Evolutionary conservation across 2,888 invertebrate genomes (phyloP).

Genomic region (Trachelus stipa): DNA sequence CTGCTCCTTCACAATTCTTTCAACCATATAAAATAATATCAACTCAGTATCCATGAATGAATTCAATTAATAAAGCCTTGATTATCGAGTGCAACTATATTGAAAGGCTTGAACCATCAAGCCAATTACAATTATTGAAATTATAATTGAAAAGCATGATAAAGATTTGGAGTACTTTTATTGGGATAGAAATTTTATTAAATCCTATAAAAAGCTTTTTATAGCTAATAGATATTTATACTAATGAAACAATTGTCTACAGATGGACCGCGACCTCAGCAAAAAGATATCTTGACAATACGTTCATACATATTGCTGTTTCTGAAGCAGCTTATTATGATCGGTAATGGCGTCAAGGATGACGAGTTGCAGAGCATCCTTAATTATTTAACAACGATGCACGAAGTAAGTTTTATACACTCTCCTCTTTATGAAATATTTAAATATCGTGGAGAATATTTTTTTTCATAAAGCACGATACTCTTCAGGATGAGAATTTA

Average conservation of each 20-base stretch:
- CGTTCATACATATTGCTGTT: constrained; percentile 95
- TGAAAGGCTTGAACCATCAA: background rate
- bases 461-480: constrained; percentile 7
- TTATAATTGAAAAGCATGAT: background rate
- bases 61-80: background rate
- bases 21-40: background rate
- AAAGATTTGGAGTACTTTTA: background rate
- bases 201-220: background rate
- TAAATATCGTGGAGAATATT: background rate
- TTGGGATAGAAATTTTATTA: background rate
- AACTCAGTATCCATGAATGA: background rate
- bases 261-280: constrained; percentile 95
- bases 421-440: background rate
- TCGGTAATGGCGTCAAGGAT: constrained; percentile 96
- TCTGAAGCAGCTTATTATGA: constrained; percentile 95
- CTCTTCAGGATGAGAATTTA: constrained; percentile 90
- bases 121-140: background rate
- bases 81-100: background rate
- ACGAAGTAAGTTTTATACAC: constrained; percentile 77
- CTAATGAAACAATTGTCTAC: constrained; percentile 46
- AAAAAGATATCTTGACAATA: constrained; percentile 94
- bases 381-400: constrained; percentile 97
- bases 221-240: background rate
- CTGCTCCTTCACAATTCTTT: background rate
- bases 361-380: constrained; percentile 98